Conservation (phyloP, 2,888 invertebrate genomes). For the Drosophila anomelani region DNA sequence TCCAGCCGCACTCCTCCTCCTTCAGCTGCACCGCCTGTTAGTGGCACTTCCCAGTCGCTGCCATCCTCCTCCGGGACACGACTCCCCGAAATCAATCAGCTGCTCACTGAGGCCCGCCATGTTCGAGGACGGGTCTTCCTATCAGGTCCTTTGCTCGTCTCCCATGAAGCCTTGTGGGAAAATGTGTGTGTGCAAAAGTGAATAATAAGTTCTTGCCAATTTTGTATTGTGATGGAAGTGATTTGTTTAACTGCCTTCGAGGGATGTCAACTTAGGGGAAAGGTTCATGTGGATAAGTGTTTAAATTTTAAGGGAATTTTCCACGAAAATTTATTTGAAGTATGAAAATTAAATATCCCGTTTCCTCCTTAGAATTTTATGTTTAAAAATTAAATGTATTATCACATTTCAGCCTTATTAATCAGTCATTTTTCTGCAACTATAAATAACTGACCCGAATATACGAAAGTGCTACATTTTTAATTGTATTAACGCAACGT, state of each 20-base stretch:
- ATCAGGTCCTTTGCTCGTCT: constrained; percentile 17
- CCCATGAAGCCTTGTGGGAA: constrained; percentile 6
- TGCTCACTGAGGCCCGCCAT: constrained; percentile 53
- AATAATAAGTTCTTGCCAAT: constrained; percentile 48
- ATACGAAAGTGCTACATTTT: constrained; percentile 17
- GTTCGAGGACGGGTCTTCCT: constrained; percentile 33
- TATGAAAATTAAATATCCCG: not conserved
- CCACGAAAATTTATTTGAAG: not conserved
- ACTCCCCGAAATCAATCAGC: constrained; percentile 63
- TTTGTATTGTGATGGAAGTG: constrained; percentile 17
- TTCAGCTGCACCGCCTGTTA: constrained; percentile 61
- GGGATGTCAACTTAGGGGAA: constrained; percentile 11
- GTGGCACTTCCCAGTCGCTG: constrained; percentile 64
- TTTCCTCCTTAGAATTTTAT: not conserved
- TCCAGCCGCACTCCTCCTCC: constrained; percentile 9
- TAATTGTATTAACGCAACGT: constrained; percentile 53
- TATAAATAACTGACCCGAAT: constrained; percentile 11
- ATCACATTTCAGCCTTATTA: not conserved
- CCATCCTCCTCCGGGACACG: constrained; percentile 29
- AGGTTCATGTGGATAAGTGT: not conserved
- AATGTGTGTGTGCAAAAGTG: constrained; percentile 38
- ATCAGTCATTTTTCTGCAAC: not conserved
- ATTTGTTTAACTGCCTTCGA: constrained; percentile 21
- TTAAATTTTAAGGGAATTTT: not conserved
- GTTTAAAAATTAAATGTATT: not conserved